Conservation (phyloP, 2,888 invertebrate species). For the Achlya flavicornis region DNA sequence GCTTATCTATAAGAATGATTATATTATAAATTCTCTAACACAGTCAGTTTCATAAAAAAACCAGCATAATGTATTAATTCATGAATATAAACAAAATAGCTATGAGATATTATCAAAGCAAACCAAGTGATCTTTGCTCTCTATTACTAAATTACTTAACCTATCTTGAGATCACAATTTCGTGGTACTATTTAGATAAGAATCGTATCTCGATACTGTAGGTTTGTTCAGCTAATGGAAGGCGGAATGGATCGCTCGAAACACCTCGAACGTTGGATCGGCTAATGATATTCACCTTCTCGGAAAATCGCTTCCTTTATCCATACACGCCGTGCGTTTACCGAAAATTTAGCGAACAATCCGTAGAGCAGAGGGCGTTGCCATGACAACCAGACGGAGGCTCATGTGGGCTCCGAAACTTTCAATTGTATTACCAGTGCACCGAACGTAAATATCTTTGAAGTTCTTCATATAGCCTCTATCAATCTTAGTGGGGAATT, state of each 20-base stretch:
- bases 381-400: conserved; percentile 74
- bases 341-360: conserved; percentile 71
- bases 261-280: conserved; percentile 49
- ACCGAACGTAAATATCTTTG: conserved; percentile 67
- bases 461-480: conserved; percentile 43
- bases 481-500: conserved; percentile 53
- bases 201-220: conserved; percentile 36
- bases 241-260: conserved; percentile 26
- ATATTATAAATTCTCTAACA: too few species aligned
- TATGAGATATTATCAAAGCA: neutral
- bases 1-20: too few species aligned
- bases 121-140: neutral
- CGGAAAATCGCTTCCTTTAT: conserved; percentile 79
- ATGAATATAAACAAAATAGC: too few species aligned
- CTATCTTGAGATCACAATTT: conserved; percentile 5
- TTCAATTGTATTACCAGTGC: conserved; percentile 80
- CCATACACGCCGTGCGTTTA: conserved; percentile 72
- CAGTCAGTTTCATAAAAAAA: too few species aligned
- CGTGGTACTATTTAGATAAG: conserved; percentile 9
- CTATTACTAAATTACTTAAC: conserved; percentile 10
- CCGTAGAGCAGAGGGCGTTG: conserved; percentile 67
- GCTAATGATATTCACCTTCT: conserved; percentile 81
- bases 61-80: too few species aligned
- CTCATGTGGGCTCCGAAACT: conserved; percentile 80
- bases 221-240: conserved; percentile 59